Evolutionary conservation across 1,140 invertebrate species (phyloP).

Genomic region (Drosophila sp.): DNA sequence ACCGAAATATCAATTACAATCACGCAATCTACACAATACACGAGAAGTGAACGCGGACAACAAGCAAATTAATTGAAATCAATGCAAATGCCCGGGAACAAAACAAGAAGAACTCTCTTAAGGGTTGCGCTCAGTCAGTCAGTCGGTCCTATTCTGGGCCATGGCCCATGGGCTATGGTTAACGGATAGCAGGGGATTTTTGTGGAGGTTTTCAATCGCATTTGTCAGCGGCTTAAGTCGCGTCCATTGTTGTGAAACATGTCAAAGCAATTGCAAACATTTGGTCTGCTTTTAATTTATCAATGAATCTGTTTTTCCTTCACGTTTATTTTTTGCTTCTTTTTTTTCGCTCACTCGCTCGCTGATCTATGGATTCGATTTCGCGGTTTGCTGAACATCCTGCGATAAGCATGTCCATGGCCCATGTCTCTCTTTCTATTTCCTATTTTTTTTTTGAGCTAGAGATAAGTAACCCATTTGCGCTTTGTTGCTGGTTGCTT

Average conservation of each 20-base stretch:
- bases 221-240: constrained; percentile 77
- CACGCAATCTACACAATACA: constrained; percentile 63
- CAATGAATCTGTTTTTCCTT: constrained; percentile 57
- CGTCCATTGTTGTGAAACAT: constrained; percentile 79
- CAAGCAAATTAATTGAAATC: constrained; percentile 81
- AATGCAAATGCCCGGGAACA: constrained; percentile 66
- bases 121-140: constrained; percentile 49
- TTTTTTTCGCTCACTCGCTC: constrained; percentile 30
- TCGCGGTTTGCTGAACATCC: constrained; percentile 77
- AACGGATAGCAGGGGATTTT: background rate
- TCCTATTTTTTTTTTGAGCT: constrained; percentile 15
- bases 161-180: too few relatives aligned
- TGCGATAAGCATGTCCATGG: constrained; percentile 55
- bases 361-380: constrained; percentile 74
- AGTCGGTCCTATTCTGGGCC: constrained; percentile 1
- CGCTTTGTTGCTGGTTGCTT: constrained; percentile 36
- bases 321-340: too few relatives aligned
- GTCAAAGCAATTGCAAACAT: constrained; percentile 81
- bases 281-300: constrained; percentile 80
- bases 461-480: constrained; percentile 67
- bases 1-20: constrained; percentile 79
- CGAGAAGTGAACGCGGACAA: constrained; percentile 49
- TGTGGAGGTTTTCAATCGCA: constrained; percentile 63
- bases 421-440: constrained; percentile 26
- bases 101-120: constrained; percentile 46